phyloP scores from a whole-genome alignment of 2,113 vertebrate species.

The Thunnus maccoyii region DNA sequence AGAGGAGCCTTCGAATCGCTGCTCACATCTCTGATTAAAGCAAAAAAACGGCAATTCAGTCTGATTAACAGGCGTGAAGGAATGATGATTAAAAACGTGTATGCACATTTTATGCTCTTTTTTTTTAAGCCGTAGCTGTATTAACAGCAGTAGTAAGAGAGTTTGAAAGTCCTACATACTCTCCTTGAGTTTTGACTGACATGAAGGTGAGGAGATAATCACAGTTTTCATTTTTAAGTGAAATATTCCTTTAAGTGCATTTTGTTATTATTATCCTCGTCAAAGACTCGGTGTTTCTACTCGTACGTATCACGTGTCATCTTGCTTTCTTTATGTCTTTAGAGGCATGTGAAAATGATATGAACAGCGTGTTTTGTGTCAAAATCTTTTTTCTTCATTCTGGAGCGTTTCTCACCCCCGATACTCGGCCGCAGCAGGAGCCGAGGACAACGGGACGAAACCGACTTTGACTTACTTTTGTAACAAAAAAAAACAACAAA shows the following conservation, averaged over 20 bases:
- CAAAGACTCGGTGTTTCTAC: constrained; percentile 54
- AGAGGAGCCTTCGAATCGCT: too few species aligned
- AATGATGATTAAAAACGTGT: background rate
- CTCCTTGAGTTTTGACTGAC: background rate
- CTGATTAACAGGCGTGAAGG: background rate
- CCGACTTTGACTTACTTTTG: constrained; percentile 15
- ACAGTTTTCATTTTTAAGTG: constrained; percentile 17
- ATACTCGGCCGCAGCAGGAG: constrained; percentile 21
- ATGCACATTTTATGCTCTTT: background rate
- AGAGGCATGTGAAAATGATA: constrained; percentile 54
- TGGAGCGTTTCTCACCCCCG: constrained; percentile 17
- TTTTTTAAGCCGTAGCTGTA: background rate
- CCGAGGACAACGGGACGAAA: constrained; percentile 1
- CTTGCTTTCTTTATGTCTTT: constrained; percentile 37
- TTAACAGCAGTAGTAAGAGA: background rate
- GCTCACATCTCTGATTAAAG: background rate
- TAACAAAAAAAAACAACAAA: too few species aligned
- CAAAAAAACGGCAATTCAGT: background rate
- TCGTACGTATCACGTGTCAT: constrained; percentile 23
- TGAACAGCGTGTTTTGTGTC: constrained; percentile 51
- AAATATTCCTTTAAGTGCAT: constrained; percentile 51
- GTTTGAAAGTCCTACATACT: too few species aligned
- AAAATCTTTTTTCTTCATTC: constrained; percentile 29
- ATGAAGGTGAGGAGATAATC: constrained; percentile 4
- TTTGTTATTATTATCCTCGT: constrained; percentile 37